A percentile compares a stretch with the other conserved stretches of the same genome.
Evolutionary conservation across 2,888 invertebrate genomes (phyloP).

Genomic region (Hemicrepidius hirtus): DNA sequence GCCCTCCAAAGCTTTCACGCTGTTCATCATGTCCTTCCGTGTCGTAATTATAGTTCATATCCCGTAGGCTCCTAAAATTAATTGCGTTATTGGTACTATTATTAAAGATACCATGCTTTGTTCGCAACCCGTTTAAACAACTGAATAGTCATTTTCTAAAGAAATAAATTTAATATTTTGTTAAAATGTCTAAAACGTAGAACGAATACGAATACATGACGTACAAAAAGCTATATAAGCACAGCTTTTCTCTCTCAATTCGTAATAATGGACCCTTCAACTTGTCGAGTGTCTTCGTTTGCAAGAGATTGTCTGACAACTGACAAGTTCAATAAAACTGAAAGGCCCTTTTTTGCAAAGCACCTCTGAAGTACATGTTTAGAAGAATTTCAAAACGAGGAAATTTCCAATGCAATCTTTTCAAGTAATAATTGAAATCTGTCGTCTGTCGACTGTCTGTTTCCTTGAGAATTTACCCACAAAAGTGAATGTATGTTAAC

Average conservation of each 20-base stretch:
- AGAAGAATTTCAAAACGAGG: neutral
- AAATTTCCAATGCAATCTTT: neutral
- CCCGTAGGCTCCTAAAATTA: constrained; percentile 60
- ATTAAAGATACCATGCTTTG: constrained; percentile 2
- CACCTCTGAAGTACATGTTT: neutral
- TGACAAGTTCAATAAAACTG: constrained; percentile 30
- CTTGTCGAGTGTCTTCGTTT: constrained; percentile 12
- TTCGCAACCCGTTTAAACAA: no score
- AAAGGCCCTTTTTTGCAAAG: constrained; percentile 7
- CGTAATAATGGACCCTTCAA: constrained; percentile 21
- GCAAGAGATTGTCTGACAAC: constrained; percentile 17
- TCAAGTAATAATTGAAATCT: neutral
- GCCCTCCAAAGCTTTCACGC: constrained; percentile 59
- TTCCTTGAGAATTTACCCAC: no score
- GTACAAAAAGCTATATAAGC: constrained; percentile 13
- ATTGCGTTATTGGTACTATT: constrained; percentile 10
- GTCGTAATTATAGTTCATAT: constrained; percentile 63
- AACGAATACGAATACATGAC: neutral
- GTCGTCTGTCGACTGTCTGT: no score
- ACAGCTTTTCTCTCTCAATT: constrained; percentile 15
- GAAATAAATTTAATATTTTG: neutral
- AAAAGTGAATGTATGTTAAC: neutral
- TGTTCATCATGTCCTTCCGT: constrained; percentile 60
- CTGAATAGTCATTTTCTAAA: no score
- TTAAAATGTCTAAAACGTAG: neutral